These are phyloP conservation scores for Smutsia temminckii DNA, from an alignment of 2,797 vertebrate species.

Conservation along the genomic window DNA sequence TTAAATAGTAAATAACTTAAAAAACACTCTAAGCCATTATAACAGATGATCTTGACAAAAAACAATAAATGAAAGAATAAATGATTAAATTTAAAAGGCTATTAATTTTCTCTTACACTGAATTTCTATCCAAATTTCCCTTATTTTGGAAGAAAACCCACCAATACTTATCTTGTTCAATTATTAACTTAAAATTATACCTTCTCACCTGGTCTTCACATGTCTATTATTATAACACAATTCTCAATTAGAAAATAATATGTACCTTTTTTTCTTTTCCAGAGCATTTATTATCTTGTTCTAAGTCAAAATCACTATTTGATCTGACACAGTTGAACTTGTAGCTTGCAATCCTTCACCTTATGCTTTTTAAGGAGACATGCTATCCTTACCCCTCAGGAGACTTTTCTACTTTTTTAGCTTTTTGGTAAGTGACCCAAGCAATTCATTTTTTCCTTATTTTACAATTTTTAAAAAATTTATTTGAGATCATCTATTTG, in stretches of 20 bases:
- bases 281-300: constrained; percentile 56
- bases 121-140: not conserved
- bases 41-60: not conserved
- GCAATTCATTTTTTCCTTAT: constrained; percentile 68
- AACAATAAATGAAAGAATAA: not conserved
- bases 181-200: constrained; percentile 2
- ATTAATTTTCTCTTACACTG: not conserved
- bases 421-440: constrained; percentile 66
- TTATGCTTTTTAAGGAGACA: constrained; percentile 57
- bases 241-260: not conserved
- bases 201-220: constrained; percentile 36
- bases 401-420: constrained; percentile 69
- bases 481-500: constrained; percentile 58
- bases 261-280: not conserved
- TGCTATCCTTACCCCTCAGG: constrained; percentile 34
- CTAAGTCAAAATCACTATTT: not conserved
- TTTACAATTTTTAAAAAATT: constrained; percentile 51
- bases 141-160: not conserved
- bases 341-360: constrained; percentile 42
- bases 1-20: not conserved
- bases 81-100: not conserved
- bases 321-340: constrained; percentile 52
- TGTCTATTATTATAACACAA: not conserved
- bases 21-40: not conserved
- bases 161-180: not conserved